These are phyloP conservation scores for Scalopus aquaticus DNA, from an alignment of 2,113 vertebrate genomes.

Conservation along the genomic window DNA sequence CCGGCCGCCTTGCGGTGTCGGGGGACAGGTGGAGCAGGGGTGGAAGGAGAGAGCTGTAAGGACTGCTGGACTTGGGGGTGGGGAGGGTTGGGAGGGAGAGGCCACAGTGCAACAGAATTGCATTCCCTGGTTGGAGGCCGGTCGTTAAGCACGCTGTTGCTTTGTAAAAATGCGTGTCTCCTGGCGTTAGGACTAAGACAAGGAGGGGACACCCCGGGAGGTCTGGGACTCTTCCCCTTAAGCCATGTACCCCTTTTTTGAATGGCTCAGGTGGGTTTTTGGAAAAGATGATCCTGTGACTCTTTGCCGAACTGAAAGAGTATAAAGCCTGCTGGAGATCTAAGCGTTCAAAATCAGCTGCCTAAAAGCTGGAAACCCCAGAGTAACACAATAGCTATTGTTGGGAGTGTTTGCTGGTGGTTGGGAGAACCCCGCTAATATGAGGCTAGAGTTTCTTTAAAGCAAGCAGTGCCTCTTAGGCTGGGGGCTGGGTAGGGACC, in stretches of 20 bases:
- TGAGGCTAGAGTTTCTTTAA: conserved; percentile 46
- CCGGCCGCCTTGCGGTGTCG: neutral
- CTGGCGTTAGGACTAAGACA: neutral
- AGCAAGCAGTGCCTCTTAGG: conserved; percentile 5
- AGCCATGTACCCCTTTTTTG: neutral
- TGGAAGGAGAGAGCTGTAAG: neutral
- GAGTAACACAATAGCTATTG: conserved; percentile 69
- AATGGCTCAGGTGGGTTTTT: neutral
- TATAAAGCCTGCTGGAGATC: conserved; percentile 39
- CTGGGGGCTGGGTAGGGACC: neutral
- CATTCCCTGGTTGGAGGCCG: neutral
- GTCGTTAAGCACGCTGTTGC: conserved; percentile 45
- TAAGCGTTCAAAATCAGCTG: conserved; percentile 29
- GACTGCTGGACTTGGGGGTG: neutral
- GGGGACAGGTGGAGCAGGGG: neutral
- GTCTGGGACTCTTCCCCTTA: neutral
- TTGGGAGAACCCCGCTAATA: neutral
- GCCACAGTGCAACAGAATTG: neutral
- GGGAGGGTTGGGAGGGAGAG: neutral
- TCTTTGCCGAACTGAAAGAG: conserved; percentile 51
- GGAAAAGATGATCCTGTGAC: neutral
- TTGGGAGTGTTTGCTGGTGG: conserved; percentile 35
- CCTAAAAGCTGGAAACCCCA: neutral
- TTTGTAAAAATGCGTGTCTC: conserved; percentile 59
- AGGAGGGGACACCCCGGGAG: neutral